These are phyloP conservation scores for Pandemis heparana DNA, from an alignment of 2,888 invertebrate species.

Conservation along the genomic window DNA sequence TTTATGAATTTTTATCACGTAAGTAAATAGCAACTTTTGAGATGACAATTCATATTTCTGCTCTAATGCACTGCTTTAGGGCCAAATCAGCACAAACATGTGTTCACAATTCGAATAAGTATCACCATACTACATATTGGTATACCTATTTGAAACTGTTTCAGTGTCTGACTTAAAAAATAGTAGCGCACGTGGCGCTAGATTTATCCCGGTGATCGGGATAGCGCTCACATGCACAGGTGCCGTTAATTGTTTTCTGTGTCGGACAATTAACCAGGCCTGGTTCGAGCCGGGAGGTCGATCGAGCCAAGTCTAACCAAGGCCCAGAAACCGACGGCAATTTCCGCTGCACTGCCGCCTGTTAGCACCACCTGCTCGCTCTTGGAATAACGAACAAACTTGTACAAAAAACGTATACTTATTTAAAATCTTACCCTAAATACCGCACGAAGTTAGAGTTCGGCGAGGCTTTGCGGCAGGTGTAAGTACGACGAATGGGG, in stretches of 20 bases:
- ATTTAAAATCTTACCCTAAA: constrained; percentile 58
- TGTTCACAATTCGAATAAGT: neutral
- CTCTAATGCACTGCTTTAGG: neutral
- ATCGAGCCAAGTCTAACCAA: constrained; percentile 58
- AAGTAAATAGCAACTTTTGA: neutral
- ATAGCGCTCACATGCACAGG: constrained; percentile 50
- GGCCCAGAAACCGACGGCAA: constrained; percentile 64
- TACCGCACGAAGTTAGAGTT: constrained; percentile 51
- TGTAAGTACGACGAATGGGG: constrained; percentile 56
- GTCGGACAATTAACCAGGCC: constrained; percentile 67
- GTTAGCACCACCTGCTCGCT: constrained; percentile 71
- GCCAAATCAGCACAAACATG: neutral
- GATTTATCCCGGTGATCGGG: constrained; percentile 23
- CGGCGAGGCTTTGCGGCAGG: constrained; percentile 54
- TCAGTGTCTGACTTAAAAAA: constrained; percentile 4
- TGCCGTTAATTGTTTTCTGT: constrained; percentile 72
- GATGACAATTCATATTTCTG: neutral
- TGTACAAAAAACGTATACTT: constrained; percentile 48
- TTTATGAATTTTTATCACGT: neutral
- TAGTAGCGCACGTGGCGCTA: constrained; percentile 14
- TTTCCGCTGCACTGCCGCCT: constrained; percentile 70
- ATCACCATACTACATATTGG: neutral
- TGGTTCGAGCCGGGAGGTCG: constrained; percentile 55
- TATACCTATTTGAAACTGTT: neutral
- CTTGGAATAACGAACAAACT: constrained; percentile 62